These are phyloP conservation scores for Hemibagrus wyckioides DNA, from an alignment of 2,113 vertebrate species.

Conservation along the genomic window DNA sequence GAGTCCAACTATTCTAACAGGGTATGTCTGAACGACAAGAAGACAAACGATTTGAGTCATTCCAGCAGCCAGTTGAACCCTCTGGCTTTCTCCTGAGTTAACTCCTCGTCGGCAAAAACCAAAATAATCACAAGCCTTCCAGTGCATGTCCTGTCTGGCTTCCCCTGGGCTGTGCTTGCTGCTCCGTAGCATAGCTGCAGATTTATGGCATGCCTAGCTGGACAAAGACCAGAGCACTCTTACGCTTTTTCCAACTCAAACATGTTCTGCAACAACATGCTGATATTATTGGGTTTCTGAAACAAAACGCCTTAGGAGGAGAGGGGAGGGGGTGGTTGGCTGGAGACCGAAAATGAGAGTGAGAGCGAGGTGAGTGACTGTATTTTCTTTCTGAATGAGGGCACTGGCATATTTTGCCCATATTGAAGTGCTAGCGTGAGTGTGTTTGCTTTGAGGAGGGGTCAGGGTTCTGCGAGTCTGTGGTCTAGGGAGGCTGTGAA, in stretches of 20 bases:
- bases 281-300: constrained; percentile 51
- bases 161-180: constrained; percentile 25
- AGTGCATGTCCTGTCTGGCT: constrained; percentile 41
- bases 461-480: neutral
- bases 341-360: neutral
- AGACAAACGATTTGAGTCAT: constrained; percentile 41
- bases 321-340: neutral
- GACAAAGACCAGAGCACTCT: constrained; percentile 47
- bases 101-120: constrained; percentile 33
- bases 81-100: constrained; percentile 40
- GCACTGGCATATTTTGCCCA: constrained; percentile 19
- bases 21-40: constrained; percentile 18
- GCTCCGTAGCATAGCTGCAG: constrained; percentile 46
- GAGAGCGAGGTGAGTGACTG: constrained; percentile 5
- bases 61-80: constrained; percentile 40
- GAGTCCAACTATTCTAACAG: constrained; percentile 25
- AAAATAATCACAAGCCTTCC: constrained; percentile 46
- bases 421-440: neutral
- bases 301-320: constrained; percentile 42
- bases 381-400: constrained; percentile 18
- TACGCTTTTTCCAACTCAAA: constrained; percentile 53
- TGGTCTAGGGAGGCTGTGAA: neutral
- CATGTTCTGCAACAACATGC: constrained; percentile 54
- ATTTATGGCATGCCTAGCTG: constrained; percentile 54
- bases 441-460: constrained; percentile 23